Evolutionary conservation across 2,888 invertebrate genomes (phyloP).

Genomic region (Emesis castigata): DNA sequence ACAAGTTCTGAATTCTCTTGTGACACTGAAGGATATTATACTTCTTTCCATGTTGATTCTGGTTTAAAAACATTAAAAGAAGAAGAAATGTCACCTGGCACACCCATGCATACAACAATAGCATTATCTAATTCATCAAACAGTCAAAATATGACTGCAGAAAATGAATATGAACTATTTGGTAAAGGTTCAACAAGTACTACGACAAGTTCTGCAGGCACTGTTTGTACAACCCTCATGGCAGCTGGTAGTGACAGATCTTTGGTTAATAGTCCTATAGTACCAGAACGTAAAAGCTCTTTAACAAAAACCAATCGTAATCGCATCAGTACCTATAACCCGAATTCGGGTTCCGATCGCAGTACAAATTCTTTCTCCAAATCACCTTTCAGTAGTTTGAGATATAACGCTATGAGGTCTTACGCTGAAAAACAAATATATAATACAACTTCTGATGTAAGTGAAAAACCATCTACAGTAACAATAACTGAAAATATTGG

Average conservation of each 20-base stretch:
- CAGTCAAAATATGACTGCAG: constrained; percentile 93
- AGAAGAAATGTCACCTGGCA: constrained; percentile 89
- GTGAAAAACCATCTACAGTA: constrained; percentile 77
- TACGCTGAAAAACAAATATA: constrained; percentile 78
- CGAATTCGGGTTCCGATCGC: constrained; percentile 88
- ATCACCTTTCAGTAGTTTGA: constrained; percentile 81
- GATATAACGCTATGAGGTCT: constrained; percentile 78
- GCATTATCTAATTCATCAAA: constrained; percentile 92
- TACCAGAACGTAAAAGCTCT: constrained; percentile 95
- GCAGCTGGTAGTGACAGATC: constrained; percentile 91
- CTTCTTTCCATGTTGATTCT: constrained; percentile 98
- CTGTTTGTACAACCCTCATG: constrained; percentile 95
- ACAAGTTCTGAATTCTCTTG: constrained; percentile 97
- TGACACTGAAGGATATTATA: constrained; percentile 99
- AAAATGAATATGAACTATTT: constrained; percentile 97
- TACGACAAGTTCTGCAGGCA: constrained; percentile 96
- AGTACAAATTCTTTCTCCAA: constrained; percentile 81
- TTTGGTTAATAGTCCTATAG: constrained; percentile 91
- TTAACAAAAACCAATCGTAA: constrained; percentile 89
- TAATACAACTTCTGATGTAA: constrained; percentile 81
- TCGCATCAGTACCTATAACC: constrained; percentile 79
- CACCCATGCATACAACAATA: constrained; percentile 92
- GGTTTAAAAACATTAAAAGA: constrained; percentile 96
- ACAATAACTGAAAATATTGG: constrained; percentile 82
- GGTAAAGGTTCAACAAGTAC: constrained; percentile 97